Evolutionary conservation across 2,888 invertebrate genomes (phyloP).

Genomic region (Netelia inedita): DNA sequence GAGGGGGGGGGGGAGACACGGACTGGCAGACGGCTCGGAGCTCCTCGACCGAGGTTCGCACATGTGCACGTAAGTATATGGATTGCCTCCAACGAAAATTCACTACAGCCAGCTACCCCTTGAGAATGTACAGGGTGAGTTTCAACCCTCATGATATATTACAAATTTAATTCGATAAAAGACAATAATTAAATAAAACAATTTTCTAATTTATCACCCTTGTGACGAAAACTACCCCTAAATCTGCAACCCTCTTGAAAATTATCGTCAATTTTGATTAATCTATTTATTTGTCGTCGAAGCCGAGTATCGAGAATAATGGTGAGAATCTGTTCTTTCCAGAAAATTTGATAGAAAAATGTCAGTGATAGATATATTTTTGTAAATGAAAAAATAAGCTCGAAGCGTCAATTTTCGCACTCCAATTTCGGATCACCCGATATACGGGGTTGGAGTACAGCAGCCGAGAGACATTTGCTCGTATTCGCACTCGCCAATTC

Average conservation of each 20-base stretch:
- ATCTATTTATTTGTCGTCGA: too few relatives aligned
- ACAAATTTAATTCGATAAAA: neutral
- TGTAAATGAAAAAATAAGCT: neutral
- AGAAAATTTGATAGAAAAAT: too few relatives aligned
- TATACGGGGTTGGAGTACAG: neutral
- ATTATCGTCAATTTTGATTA: too few relatives aligned
- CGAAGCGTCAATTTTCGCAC: neutral
- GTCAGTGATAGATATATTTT: too few relatives aligned
- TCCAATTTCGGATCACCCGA: neutral
- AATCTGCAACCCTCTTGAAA: too few relatives aligned
- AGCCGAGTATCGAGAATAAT: too few relatives aligned
- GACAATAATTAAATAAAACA: neutral
- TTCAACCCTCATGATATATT: neutral
- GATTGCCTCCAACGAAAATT: neutral
- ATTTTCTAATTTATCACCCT: too few relatives aligned
- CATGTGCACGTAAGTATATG: neutral
- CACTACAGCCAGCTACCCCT: neutral
- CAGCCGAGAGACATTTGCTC: neutral
- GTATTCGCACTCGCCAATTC: conserved; percentile 8
- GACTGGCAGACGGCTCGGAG: conserved; percentile 3
- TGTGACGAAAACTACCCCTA: too few relatives aligned
- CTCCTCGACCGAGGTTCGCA: conserved; percentile 8
- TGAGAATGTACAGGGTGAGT: conserved; percentile 21
- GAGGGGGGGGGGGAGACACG: neutral
- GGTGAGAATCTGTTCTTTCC: too few relatives aligned